Base-by-base conservation (phyloP, 2,888 invertebrate species). In the Orthonevra nobilis region DNA sequence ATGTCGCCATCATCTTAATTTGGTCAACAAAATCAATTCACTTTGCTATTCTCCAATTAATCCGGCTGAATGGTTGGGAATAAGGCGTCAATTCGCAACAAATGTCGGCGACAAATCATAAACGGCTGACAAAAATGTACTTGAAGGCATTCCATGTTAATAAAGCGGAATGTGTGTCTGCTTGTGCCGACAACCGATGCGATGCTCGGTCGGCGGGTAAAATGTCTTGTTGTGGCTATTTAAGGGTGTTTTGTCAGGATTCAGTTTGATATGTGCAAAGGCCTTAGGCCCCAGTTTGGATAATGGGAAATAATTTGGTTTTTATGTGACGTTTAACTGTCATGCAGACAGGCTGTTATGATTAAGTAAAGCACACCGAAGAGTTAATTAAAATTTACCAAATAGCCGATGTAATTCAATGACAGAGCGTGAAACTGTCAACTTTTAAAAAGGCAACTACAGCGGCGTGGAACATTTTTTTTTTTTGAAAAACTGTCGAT, bases 11-110 rank as follows among this genome's bases (percentile, higher is more conserved):
- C 72, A 54, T 73, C 73, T 73, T 15, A 36, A 68, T 79, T 79
- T 79, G 72, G 79, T 73, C 79, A 79, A 73, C 14, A 32, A 77
- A 77, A 77, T 70, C 77, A 77, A 72, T 70, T 75, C 38, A 69
- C 56, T 63, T 58, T 20, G 48, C 58, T 70, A 70, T 70, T 68
- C 56, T 56, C 79, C 73, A 73, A 79, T 79, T 79, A 79, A 79
- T 72, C 61, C 44, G n/a, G 20, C 46, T n/a, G 56, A 56, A 73
- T 56, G 66, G 50, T 44, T 32, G 19, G 56, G 30, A 15, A 64
- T 68, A 58, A 64, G 64, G 72, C 72, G 72, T 73, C 48, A 52
- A 19, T 50, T 40, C 34, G 38, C 42, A 1, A 36, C 61, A 70
- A 56, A 64, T 70, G 70, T 61, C 66, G 66, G 52, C 60, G 72